Percentiles rank a stretch among this genome's conserved stretches.
These are phyloP conservation scores for Sebastes cheni DNA, from an alignment of 2,797 vertebrate genomes.

Conservation along the genomic window DNA sequence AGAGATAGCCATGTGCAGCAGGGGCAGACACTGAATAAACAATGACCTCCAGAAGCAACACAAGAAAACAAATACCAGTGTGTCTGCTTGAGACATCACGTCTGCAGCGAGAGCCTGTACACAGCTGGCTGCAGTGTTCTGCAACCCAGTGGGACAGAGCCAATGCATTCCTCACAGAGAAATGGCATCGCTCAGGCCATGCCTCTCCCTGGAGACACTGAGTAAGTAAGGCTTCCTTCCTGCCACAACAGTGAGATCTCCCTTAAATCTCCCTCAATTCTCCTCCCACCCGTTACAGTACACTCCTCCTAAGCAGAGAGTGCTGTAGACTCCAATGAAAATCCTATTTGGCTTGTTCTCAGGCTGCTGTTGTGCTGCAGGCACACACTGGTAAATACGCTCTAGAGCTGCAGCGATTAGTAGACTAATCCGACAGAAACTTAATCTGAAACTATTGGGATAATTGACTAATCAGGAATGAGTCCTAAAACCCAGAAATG, in stretches of 20 bases:
- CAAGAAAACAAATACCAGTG: slow-evolving; percentile 62
- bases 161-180: slow-evolving; percentile 61
- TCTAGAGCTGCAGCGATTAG: neutral
- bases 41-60: slow-evolving; percentile 61
- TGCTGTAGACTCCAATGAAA: neutral
- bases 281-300: slow-evolving; percentile 6
- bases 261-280: neutral
- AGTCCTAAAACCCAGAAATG: too few relatives aligned
- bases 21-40: slow-evolving; percentile 66
- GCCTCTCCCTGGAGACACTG: slow-evolving; percentile 42
- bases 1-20: slow-evolving; percentile 28
- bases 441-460: neutral
- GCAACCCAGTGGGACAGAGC: slow-evolving; percentile 44
- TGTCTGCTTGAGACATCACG: slow-evolving; percentile 67
- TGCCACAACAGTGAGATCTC: slow-evolving; percentile 53
- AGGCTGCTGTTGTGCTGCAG: neutral
- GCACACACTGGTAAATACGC: neutral
- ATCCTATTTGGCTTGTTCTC: neutral
- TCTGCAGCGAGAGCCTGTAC: slow-evolving; percentile 54
- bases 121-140: slow-evolving; percentile 33
- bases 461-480: neutral
- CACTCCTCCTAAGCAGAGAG: neutral
- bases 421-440: neutral
- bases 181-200: slow-evolving; percentile 41
- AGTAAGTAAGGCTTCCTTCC: slow-evolving; percentile 48